Conservation (phyloP, 2,797 vertebrate genomes). For the Pangasius djambal region DNA sequence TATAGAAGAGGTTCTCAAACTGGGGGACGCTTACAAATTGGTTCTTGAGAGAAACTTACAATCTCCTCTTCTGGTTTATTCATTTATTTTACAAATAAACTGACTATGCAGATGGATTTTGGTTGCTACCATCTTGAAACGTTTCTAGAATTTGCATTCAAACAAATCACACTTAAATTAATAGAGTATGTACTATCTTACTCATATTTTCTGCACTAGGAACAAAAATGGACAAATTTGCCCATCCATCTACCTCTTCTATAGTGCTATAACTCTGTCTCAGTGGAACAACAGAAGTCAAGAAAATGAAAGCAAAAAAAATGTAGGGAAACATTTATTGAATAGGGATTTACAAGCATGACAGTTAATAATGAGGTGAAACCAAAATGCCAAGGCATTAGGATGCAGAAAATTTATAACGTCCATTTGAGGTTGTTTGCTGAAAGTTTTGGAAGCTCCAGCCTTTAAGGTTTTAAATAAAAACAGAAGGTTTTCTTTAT, state of each 20-base stretch:
- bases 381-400: neutral
- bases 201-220: neutral
- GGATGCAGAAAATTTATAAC: neutral
- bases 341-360: neutral
- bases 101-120: neutral
- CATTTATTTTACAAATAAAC: neutral
- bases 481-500: neutral
- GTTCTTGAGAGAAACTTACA: too few relatives aligned
- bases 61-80: neutral
- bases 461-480: neutral
- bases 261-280: neutral
- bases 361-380: neutral
- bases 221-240: neutral
- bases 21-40: neutral
- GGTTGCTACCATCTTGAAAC: neutral
- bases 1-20: neutral
- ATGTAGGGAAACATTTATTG: neutral
- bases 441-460: neutral
- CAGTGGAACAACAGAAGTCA: neutral
- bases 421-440: neutral
- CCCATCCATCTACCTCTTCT: neutral
- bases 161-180: neutral
- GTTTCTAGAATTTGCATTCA: neutral
- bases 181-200: neutral
- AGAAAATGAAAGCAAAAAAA: neutral